A percentile compares a stretch with the other conserved stretches of the same genome.
Evolutionary conservation across 2,888 invertebrate species (phyloP).

Genomic region (Microchrysa polita): DNA sequence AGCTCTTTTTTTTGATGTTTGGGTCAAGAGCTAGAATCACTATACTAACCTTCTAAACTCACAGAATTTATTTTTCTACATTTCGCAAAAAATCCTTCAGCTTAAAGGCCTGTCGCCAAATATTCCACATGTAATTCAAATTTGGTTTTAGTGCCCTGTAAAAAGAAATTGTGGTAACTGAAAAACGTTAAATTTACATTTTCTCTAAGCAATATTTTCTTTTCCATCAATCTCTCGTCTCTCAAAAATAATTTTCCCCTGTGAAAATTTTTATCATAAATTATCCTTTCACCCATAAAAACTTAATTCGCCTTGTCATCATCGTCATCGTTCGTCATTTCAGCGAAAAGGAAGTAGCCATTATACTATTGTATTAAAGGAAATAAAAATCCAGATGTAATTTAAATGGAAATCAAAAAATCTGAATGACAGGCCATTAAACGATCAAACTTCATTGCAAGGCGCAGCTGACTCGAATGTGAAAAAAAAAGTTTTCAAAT

Average conservation of each 20-base stretch:
- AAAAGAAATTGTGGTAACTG: too few species aligned
- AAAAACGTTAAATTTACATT: too few species aligned
- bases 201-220: neutral
- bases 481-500: neutral
- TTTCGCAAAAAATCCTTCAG: too few species aligned
- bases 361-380: too few species aligned
- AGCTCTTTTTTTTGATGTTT: too few species aligned
- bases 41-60: too few species aligned
- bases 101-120: too few species aligned
- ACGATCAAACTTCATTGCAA: slow-evolving; percentile 14
- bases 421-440: slow-evolving; percentile 32
- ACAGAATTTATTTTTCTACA: too few species aligned
- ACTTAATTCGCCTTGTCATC: slow-evolving; percentile 9
- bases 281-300: slow-evolving; percentile 18
- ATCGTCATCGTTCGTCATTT: neutral
- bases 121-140: too few species aligned
- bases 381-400: slow-evolving; percentile 27
- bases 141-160: too few species aligned
- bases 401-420: slow-evolving; percentile 38
- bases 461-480: slow-evolving; percentile 35
- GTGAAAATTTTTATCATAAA: slow-evolving; percentile 14
- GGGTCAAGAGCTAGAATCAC: too few species aligned
- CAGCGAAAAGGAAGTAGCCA: slow-evolving; percentile 33
- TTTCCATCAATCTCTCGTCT: neutral
- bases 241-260: neutral